These are phyloP conservation scores for Falco berigora DNA, from an alignment of 2,797 vertebrate species.

Conservation along the genomic window DNA sequence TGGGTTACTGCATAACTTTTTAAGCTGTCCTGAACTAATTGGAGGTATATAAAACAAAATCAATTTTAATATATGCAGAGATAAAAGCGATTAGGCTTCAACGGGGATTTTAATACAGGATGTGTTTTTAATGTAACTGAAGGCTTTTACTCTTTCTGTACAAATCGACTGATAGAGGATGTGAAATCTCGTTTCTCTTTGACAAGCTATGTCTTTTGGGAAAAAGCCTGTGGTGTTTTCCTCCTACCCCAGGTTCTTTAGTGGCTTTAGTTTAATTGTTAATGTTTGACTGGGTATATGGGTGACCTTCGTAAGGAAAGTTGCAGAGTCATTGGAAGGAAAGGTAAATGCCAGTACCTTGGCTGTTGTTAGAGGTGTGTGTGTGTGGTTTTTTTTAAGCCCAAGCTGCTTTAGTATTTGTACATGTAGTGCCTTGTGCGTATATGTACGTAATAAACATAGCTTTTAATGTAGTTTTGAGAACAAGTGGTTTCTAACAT, in stretches of 20 bases:
- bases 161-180: background rate
- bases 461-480: background rate
- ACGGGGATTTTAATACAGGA: background rate
- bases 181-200: background rate
- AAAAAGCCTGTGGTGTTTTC: background rate
- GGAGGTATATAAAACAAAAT: background rate
- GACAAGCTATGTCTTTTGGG: background rate
- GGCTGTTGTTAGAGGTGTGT: background rate
- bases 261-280: background rate
- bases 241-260: background rate
- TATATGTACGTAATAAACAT: background rate
- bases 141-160: background rate
- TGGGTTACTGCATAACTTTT: background rate
- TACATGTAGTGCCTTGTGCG: background rate
- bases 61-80: background rate
- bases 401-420: background rate
- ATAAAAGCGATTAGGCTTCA: background rate
- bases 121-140: background rate
- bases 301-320: background rate
- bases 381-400: background rate
- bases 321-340: slow-evolving; percentile 16
- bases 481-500: background rate
- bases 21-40: background rate
- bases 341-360: background rate
- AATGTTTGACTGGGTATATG: background rate